Evolutionary conservation across 2,888 invertebrate genomes (phyloP), one percentile per base, ranked within the genome.

Genomic region (Sinohyriopsis cumingii): DNA sequence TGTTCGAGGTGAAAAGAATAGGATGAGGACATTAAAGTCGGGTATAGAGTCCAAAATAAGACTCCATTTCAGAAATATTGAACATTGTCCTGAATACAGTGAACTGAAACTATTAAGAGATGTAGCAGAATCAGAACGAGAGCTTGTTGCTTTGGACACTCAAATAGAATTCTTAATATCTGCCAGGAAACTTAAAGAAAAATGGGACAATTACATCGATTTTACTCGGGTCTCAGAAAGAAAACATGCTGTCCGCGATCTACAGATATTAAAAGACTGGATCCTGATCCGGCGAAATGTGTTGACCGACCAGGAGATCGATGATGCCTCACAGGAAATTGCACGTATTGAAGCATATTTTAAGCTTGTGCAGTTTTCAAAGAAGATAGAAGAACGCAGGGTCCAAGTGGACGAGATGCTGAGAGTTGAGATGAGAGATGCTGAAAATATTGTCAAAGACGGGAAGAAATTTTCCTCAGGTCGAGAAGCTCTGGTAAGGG

Each of bases 271-370:
- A 4, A 45, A 57, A 22, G 20, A 66, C 3, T 74, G 68, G 66
- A 28, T 70, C 15, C 19, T 66, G 3, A 45, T 33, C 2, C n/a
- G 24, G 0, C 60, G 71, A 9, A 55, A n/a, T 1, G 65, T 68
- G 19, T 68, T 76, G 19, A 69, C 73, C 15, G 68, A 78, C 7
- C 81, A 81, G 55, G 81, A 81, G 55, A n/a, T 68, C 0, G 12
- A n/a, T 1, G 79, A 81, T 61, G 72, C 72, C 19, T 53, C 70
- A 55, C 57, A 67, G 22, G 81, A 81, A 67, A 9, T 75, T 5
- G 19, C 45, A 6, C 64, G 81, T n/a, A 59, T 70, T 4, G 57
- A 61, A 20, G 59, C 67, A 3, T 59, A 75, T 55, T 15, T 66
- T 12, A 60, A 62, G 9, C 63, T 73, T 20, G 22, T 77, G 6